phyloP scores from a whole-genome alignment of 1,140 invertebrate species.

The Caenorhabditis tropicalis region DNA sequence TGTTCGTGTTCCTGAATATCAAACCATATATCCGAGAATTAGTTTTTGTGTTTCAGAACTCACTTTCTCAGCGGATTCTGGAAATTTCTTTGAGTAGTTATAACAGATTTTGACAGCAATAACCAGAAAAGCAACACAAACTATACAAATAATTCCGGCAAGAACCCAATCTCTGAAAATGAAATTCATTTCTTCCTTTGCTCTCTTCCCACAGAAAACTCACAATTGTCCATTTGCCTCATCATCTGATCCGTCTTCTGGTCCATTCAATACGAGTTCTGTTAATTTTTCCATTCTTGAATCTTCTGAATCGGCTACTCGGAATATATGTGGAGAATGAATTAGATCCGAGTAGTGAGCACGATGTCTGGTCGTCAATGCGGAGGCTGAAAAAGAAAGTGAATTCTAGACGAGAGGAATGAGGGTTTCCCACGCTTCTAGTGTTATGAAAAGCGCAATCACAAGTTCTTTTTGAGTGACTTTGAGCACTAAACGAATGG shows the following conservation, averaged over 20 bases:
- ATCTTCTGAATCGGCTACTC: conserved; percentile 9
- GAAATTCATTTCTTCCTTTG: background rate
- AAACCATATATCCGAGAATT: background rate
- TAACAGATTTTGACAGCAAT: conserved; percentile 29
- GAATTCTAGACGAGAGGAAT: conserved; percentile 24
- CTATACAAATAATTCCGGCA: conserved; percentile 5
- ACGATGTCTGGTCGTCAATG: conserved; percentile 20
- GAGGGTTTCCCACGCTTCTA: conserved; percentile 23
- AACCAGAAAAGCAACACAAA: background rate
- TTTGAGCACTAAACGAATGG: background rate
- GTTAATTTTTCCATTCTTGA: conserved; percentile 9
- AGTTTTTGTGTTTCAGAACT: background rate
- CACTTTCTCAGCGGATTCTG: conserved; percentile 4
- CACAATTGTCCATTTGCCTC: conserved; percentile 19
- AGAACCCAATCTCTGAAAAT: conserved; percentile 33
- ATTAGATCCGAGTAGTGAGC: conserved; percentile 15
- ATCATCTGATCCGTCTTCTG: background rate
- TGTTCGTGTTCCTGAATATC: conserved; percentile 6
- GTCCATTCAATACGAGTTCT: background rate
- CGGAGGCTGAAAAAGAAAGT: conserved; percentile 1
- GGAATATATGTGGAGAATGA: conserved; percentile 33
- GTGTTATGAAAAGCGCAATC: conserved; percentile 8
- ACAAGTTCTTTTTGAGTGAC: background rate
- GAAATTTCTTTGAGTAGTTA: conserved; percentile 22
- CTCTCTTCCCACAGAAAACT: background rate